phyloP scores from a whole-genome alignment of 2,113 vertebrate species.

The Phalacrocorax pelagicus region DNA sequence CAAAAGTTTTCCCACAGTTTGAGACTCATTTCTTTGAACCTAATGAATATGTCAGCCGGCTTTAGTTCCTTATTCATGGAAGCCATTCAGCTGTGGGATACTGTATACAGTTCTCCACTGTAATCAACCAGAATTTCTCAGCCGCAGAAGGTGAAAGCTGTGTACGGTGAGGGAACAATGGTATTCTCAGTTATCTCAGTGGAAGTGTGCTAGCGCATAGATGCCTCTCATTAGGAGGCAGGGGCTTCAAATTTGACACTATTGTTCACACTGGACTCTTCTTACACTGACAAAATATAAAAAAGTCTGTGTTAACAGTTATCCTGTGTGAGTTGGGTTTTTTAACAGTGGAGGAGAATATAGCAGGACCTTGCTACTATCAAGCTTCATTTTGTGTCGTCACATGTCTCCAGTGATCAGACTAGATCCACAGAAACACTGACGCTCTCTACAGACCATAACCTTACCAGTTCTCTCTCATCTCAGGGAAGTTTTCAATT shows the following conservation, averaged over 20 bases:
- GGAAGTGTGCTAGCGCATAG: not conserved
- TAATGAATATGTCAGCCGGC: constrained; percentile 48
- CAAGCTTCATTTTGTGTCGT: not conserved
- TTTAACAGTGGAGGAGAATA: not conserved
- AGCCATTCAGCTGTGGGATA: constrained; percentile 62
- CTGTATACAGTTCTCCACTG: constrained; percentile 25
- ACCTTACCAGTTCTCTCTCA: not conserved
- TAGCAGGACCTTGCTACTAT: not conserved
- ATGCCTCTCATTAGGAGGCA: not conserved
- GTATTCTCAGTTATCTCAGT: not conserved
- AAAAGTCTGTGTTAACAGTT: not conserved
- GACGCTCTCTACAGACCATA: not conserved
- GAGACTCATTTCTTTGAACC: constrained; percentile 51
- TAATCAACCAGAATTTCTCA: constrained; percentile 31
- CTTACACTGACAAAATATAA: not conserved
- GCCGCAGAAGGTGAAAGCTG: not conserved
- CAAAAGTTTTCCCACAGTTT: constrained; percentile 68
- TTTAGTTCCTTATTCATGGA: constrained; percentile 60
- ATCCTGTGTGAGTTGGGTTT: not conserved
- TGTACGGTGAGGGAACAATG: not conserved
- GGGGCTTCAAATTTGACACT: not conserved
- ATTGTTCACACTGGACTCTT: not conserved
- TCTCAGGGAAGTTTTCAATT: not conserved
- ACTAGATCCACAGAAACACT: not conserved
- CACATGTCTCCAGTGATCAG: not conserved